Evolutionary conservation across 1,140 invertebrate species (phyloP).

Genomic region (Elymnias hypermnestra): DNA sequence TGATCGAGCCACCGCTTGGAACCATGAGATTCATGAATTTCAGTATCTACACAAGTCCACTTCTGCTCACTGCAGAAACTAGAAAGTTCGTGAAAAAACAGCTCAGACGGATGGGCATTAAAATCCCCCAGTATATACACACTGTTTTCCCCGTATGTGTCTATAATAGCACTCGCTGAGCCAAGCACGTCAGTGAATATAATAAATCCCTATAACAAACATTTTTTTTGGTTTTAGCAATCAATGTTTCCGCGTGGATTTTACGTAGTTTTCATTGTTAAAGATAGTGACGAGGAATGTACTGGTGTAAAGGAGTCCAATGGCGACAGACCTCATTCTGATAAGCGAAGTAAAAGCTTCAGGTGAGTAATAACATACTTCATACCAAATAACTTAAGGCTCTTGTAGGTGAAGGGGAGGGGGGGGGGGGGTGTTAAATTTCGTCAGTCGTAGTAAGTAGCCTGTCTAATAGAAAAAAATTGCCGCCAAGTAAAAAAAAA

Average conservation of each 20-base stretch:
- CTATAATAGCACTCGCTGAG: no score
- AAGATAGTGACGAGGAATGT: conserved; percentile 84
- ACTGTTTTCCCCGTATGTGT: conserved; percentile 8
- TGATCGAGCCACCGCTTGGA: no score
- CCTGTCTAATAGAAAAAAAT: no score
- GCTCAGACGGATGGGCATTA: conserved; percentile 23
- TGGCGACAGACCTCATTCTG: not conserved
- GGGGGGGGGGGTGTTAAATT: no score
- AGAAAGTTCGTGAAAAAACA: conserved; percentile 18
- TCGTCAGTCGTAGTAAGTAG: no score
- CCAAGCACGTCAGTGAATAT: conserved; percentile 11
- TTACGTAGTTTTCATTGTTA: conserved; percentile 89
- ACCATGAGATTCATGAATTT: no score
- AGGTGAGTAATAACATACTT: conserved; percentile 21
- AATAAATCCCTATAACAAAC: no score
- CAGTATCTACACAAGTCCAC: no score
- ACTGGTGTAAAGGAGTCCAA: conserved; percentile 38
- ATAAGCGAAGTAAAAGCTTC: conserved; percentile 33
- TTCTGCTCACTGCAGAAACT: no score
- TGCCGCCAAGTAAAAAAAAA: no score
- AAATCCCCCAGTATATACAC: conserved; percentile 23
- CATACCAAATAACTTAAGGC: no score
- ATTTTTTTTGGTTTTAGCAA: conserved; percentile 70
- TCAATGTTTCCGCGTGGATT: conserved; percentile 82
- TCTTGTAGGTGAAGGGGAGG: no score